Evolutionary conservation across 1,140 invertebrate species (phyloP).

Genomic region (Linepithema humile): DNA sequence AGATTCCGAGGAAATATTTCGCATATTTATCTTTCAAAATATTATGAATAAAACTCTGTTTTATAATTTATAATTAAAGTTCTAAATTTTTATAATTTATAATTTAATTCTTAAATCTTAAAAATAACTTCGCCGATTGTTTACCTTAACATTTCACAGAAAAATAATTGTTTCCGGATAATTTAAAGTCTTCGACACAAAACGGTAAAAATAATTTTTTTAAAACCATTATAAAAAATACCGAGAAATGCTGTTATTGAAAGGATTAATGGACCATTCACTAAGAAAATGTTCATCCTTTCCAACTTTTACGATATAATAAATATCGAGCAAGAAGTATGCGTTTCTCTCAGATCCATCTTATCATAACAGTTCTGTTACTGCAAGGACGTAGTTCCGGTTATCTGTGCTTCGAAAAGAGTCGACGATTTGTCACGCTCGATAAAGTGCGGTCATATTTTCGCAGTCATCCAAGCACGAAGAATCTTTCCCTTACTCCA

Average conservation of each 20-base stretch:
- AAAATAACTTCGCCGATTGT: neutral
- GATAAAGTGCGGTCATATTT: slow-evolving; percentile 65
- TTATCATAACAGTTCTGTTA: slow-evolving; percentile 28
- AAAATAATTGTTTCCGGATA: neutral
- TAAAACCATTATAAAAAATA: neutral
- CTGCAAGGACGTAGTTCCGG: neutral
- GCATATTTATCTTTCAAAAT: neutral
- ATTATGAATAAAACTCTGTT: neutral
- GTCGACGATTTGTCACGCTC: slow-evolving; percentile 68
- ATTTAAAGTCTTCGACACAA: neutral
- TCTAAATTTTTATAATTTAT: neutral
- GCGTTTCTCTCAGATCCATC: slow-evolving; percentile 16
- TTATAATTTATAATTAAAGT: neutral
- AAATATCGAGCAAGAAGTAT: slow-evolving; percentile 24
- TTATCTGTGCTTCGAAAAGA: slow-evolving; percentile 42
- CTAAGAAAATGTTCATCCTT: neutral
- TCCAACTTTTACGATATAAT: slow-evolving; percentile 17
- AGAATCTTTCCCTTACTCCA: slow-evolving; percentile 59
- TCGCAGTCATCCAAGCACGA: slow-evolving; percentile 63
- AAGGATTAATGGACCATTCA: neutral
- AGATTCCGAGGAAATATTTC: neutral
- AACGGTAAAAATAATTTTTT: neutral
- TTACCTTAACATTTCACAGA: neutral
- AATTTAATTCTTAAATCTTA: too few species aligned
- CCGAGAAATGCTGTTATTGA: slow-evolving; percentile 4